Conservation (phyloP, 2,797 vertebrate genomes). For the Enteromius afrohamiltoni region DNA sequence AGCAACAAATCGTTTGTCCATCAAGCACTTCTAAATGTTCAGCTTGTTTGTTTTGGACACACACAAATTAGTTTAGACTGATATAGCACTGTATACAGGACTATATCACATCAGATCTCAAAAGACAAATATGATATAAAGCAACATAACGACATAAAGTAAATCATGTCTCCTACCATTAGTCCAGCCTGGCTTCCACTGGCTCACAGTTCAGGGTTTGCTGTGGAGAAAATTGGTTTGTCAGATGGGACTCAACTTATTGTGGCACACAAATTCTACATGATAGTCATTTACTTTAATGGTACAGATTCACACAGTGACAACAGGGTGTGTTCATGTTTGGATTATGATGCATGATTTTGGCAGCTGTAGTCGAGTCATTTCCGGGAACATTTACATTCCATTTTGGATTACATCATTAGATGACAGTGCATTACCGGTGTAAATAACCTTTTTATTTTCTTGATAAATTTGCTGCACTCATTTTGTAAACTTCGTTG, state of each 20-base stretch:
- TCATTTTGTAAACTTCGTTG: not conserved
- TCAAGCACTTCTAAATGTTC: not conserved
- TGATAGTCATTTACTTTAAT: not conserved
- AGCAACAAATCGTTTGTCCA: slow-evolving; percentile 28
- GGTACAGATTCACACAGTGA: slow-evolving; percentile 1
- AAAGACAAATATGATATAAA: slow-evolving; percentile 13
- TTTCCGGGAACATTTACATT: slow-evolving; percentile 6
- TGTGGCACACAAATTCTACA: slow-evolving; percentile 40
- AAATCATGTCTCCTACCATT: slow-evolving; percentile 75
- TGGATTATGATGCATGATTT: slow-evolving; percentile 18
- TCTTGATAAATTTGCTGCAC: not conserved
- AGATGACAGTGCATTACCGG: not conserved
- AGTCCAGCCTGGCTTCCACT: slow-evolving; percentile 77
- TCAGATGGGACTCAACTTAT: slow-evolving; percentile 53
- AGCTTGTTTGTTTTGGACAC: slow-evolving; percentile 20
- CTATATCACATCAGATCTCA: slow-evolving; percentile 51
- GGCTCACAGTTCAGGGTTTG: slow-evolving; percentile 74
- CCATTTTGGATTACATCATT: slow-evolving; percentile 27
- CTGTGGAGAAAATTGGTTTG: slow-evolving; percentile 68
- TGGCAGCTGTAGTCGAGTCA: not conserved
- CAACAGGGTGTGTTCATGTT: slow-evolving; percentile 18
- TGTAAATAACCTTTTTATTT: not conserved
- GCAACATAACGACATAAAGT: not conserved
- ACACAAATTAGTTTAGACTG: slow-evolving; percentile 9
- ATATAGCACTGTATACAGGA: slow-evolving; percentile 67